These are phyloP conservation scores for Chloromyia formosa DNA, from an alignment of 2,888 invertebrate species.

Conservation along the genomic window DNA sequence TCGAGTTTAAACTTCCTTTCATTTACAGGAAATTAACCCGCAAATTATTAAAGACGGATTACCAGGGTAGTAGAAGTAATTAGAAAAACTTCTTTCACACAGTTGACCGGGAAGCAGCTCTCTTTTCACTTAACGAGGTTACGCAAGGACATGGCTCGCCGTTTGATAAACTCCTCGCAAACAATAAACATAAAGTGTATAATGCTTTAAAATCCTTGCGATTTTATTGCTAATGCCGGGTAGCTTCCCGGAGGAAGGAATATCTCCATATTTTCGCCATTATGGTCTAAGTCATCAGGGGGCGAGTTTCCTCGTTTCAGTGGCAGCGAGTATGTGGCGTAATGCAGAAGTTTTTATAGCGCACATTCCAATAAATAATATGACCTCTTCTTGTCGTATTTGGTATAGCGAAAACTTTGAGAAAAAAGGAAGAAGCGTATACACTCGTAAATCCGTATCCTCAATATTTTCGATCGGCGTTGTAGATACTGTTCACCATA, in stretches of 20 bases:
- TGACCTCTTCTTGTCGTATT: neutral
- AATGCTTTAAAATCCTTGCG: constrained; percentile 24
- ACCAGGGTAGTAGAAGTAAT: neutral
- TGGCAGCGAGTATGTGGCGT: constrained; percentile 4
- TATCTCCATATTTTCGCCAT: constrained; percentile 8
- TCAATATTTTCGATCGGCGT: constrained; percentile 39
- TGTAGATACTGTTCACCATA: constrained; percentile 28
- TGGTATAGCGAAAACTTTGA: neutral
- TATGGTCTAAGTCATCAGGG: constrained; percentile 13
- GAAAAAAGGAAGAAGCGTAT: neutral
- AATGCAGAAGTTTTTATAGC: constrained; percentile 31
- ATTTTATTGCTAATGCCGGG: constrained; percentile 27
- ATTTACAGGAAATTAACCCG: constrained; percentile 4
- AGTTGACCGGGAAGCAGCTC: too few species aligned
- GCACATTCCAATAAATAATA: neutral
- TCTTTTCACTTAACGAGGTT: too few species aligned
- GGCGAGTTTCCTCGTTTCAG: neutral
- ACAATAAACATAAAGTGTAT: constrained; percentile 20
- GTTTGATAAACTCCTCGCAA: neutral
- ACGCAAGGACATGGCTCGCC: neutral
- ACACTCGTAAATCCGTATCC: constrained; percentile 39
- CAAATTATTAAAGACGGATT: neutral
- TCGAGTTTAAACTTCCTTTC: constrained; percentile 1
- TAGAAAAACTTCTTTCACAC: neutral
- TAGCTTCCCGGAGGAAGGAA: constrained; percentile 1